Evolutionary conservation across 2,113 vertebrate species (phyloP).

Genomic region (Silurus glanis): DNA sequence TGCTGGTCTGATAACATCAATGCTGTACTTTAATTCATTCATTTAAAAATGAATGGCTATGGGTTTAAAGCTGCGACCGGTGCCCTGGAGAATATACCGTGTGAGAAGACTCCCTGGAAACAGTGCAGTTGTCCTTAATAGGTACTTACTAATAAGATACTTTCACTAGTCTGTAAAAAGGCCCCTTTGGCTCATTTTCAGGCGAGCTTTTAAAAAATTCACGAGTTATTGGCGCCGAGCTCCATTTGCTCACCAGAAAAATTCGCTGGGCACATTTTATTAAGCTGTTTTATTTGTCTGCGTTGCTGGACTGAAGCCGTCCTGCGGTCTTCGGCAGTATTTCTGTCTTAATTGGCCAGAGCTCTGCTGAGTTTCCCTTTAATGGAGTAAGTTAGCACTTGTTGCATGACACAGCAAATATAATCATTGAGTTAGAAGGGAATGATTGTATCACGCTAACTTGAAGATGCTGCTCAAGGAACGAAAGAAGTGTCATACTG

Average conservation of each 20-base stretch:
- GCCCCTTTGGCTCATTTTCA: background rate
- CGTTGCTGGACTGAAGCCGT: constrained; percentile 13
- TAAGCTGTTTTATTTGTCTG: background rate
- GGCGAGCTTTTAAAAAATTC: constrained; percentile 12
- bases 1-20: too few species aligned
- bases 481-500: background rate
- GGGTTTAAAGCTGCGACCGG: background rate
- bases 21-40: background rate
- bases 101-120: background rate
- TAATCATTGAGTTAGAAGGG: background rate
- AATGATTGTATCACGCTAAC: background rate
- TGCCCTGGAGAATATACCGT: background rate
- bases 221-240: constrained; percentile 11
- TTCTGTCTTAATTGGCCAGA: constrained; percentile 22
- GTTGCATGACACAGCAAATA: constrained; percentile 10
- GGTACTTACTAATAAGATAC: background rate
- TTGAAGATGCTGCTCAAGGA: constrained; percentile 3
- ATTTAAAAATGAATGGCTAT: constrained; percentile 4
- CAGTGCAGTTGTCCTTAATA: background rate
- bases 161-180: background rate
- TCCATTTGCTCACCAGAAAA: constrained; percentile 11
- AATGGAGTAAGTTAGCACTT: constrained; percentile 12
- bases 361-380: background rate
- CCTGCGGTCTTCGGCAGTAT: constrained; percentile 2
- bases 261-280: background rate